Base-by-base conservation (phyloP, 1,140 invertebrate species). In the Aphelenchoides fujianensis region DNA sequence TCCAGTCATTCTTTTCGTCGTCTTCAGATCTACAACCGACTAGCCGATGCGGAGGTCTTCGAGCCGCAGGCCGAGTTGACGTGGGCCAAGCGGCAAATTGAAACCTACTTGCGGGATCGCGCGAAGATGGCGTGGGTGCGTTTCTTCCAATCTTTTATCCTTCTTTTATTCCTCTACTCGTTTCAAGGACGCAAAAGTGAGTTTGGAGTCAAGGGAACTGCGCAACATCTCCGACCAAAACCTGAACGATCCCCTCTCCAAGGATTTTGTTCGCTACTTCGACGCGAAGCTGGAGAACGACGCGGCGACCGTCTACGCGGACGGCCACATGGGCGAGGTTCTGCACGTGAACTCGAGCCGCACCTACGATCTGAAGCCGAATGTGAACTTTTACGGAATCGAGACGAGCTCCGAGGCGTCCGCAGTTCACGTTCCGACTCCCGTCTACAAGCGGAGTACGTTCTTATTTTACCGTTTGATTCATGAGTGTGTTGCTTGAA, bases 401-500 rank as follows among this genome's bases (percentile, higher is more conserved):
- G 52, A 53, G 2, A 84, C 83, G 27, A 80, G 71, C 53, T 75
- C 74, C 0, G 73, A 83, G 9, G 70, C 76, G 7, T 83, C 81
- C 23, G 83, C 83, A 7, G 81, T 83, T 1, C 82, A 83, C 69
- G 70, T 83, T 54, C 82, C 82, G 3, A 83, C 82, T 32, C 82
- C 83, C 1, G 68, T 84, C 9, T 83, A 84, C 66, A 83, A 84
- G 52, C 74, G 82, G 77, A 73, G 79, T 81, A 41, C 64, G 79
- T 77, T 77, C 68, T 1, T 30, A 2, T 30, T 57, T 34, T 31
- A 34, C 31, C 2, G 23, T 72, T 71, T 74, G 67, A 31, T n/a
- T 34, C n/a, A 48, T n/a, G n/a, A n/a, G n/a, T 41, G 3, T 37
- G 32, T n/a, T 59, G 32, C 2, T 71, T 79, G 54, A 67, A 84